Conservation (phyloP, 2,888 invertebrate species). For the Caenorhabditis panamensis region DNA sequence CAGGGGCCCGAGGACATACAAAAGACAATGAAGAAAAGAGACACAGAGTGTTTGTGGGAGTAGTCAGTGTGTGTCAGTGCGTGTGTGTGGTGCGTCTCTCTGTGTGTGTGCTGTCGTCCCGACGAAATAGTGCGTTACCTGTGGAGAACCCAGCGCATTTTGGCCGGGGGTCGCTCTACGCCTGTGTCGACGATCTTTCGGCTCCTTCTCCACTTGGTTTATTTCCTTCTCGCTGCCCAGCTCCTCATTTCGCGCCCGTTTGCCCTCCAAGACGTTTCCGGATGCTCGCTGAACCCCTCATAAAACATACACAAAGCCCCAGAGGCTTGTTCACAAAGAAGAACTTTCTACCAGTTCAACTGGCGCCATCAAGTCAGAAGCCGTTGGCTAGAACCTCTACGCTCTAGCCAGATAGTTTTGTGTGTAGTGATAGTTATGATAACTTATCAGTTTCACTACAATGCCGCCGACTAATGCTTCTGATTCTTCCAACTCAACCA, state of each 20-base stretch:
- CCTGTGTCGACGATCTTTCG: constrained; percentile 60
- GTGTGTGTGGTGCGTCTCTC: constrained; percentile 46
- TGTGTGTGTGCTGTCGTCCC: constrained; percentile 41
- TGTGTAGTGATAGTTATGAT: too few species aligned
- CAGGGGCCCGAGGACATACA: constrained; percentile 51
- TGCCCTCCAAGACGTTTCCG: constrained; percentile 7
- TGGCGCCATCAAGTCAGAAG: neutral
- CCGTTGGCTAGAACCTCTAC: neutral
- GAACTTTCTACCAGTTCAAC: too few species aligned
- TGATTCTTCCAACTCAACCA: too few species aligned
- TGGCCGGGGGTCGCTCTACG: constrained; percentile 53
- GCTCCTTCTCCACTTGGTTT: constrained; percentile 49
- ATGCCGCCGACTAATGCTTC: too few species aligned
- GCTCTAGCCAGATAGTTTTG: too few species aligned
- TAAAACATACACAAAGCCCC: neutral
- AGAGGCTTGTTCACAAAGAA: neutral
- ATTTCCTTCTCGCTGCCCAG: constrained; percentile 45
- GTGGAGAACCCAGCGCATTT: constrained; percentile 44
- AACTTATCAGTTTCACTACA: too few species aligned
- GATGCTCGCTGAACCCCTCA: neutral
- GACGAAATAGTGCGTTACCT: constrained; percentile 45
- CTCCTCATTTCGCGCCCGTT: constrained; percentile 20
- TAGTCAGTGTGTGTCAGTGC: constrained; percentile 48
- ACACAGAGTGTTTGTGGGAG: constrained; percentile 53
- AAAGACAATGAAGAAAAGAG: constrained; percentile 57